These are phyloP conservation scores for Zosterops hypoxanthus DNA, from an alignment of 2,113 vertebrate genomes.

Conservation along the genomic window DNA sequence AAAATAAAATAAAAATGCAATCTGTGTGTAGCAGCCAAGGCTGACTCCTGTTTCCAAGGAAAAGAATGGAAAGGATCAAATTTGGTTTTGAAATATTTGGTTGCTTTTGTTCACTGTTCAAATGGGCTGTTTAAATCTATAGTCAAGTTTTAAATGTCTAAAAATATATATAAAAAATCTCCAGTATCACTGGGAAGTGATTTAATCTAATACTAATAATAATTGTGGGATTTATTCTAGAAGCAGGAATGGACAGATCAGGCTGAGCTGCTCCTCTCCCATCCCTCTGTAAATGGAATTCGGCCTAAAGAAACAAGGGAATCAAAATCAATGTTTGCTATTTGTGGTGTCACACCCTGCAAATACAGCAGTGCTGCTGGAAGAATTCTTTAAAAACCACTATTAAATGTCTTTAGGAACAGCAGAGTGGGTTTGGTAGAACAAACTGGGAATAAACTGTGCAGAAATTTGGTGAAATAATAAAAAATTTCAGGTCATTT, in stretches of 20 bases:
- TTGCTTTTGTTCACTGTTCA: not conserved
- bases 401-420: not conserved
- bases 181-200: fast-evolving
- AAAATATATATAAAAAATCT: not conserved
- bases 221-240: not conserved
- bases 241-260: not conserved
- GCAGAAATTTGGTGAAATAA: not conserved
- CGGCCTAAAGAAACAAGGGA: not conserved
- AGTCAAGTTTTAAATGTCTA: not conserved
- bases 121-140: not conserved
- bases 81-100: not conserved
- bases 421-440: not conserved
- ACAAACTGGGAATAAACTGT: not conserved
- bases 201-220: not conserved
- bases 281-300: not conserved
- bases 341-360: not conserved
- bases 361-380: not conserved
- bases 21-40: not conserved
- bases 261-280: not conserved
- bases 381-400: not conserved
- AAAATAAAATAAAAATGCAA: not conserved
- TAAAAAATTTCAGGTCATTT: not conserved
- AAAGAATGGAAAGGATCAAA: not conserved
- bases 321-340: not conserved
- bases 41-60: not conserved